A percentile compares a stretch with the other conserved stretches of the same genome.
These are phyloP conservation scores for Paratilapia polleni DNA, from an alignment of 2,113 vertebrate genomes.

Conservation along the genomic window DNA sequence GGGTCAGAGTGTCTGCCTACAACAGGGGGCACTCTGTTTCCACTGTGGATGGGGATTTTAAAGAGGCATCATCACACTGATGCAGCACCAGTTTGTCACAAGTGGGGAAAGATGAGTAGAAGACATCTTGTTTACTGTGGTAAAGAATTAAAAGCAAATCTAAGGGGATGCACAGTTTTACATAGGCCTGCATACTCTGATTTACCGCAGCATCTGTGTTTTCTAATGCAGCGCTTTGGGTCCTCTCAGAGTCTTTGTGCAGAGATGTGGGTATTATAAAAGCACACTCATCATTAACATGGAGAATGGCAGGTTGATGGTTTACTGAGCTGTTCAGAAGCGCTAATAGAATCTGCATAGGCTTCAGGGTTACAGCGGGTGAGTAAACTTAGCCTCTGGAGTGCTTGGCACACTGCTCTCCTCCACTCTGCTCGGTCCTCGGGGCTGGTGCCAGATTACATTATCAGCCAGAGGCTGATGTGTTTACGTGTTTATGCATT, in stretches of 20 bases:
- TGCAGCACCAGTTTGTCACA: neutral
- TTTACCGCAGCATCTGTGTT: neutral
- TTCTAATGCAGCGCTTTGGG: neutral
- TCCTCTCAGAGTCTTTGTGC: conserved; percentile 1
- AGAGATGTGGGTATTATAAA: conserved; percentile 1
- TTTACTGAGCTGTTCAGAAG: conserved; percentile 27
- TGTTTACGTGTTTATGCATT: conserved; percentile 64
- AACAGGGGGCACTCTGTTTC: conserved; percentile 4
- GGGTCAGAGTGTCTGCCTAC: neutral
- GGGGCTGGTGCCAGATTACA: conserved; percentile 59
- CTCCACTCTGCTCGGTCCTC: conserved; percentile 28
- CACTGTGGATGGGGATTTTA: neutral
- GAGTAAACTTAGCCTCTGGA: conserved; percentile 63
- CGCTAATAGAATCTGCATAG: conserved; percentile 48
- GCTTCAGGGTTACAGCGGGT: conserved; percentile 37
- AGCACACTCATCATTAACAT: conserved; percentile 24
- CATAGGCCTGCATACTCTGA: neutral
- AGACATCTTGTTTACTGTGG: fast-evolving
- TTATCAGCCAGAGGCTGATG: conserved; percentile 54
- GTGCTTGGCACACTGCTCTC: conserved; percentile 48
- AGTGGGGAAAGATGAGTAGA: neutral
- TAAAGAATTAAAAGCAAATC: neutral
- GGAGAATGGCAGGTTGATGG: conserved; percentile 10
- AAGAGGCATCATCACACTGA: neutral
- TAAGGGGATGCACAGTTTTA: neutral